Base-by-base conservation (phyloP, 1,140 invertebrate genomes). In the Drosophila ironensis region DNA sequence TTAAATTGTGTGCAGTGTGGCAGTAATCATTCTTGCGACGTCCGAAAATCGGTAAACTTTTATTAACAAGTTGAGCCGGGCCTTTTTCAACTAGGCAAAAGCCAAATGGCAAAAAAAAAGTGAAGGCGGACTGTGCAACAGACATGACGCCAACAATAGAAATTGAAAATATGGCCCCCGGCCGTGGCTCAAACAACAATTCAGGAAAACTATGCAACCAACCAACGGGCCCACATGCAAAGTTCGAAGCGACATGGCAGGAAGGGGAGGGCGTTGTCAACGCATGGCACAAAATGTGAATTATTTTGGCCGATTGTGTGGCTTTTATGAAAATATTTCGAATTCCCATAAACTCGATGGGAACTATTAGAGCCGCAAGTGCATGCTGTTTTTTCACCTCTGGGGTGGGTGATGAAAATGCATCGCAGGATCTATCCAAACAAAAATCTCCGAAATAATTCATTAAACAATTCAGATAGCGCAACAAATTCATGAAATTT, bases 1-100 rank as follows among this genome's bases (percentile, higher is more conserved):
- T 84, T 84, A 84, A 82, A 84, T 61, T 82, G 78, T 84, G 73
- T 70, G 41, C 50, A 63, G 59, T 63, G 72, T 63, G 51, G 38
- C 54, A 78, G 74, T 80, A 80, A 78, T 78, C 74, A 78, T 73
- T 82, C 44, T 68, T 64, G 50, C 57, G 37, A 78, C 71, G 50
- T 52, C 59, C 68, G 41, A 59, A 71, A 78, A 86, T 82, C 64
- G 70, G 78, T 73, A 82, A 82, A 84, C 63, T 82, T 84, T 82
- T 84, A 84, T 78, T 73, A 82, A 82, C 72, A 84, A 82, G 57
- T 77, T 82, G 57, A 56, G 74, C 47, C 46, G 25, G 12, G 7
- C 14, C 7, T 37, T 8, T 16, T 37, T 37, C 33, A 14, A 16
- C 33, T 37, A 37, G 5, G 12, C 11, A 8, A 37, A 33, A 37